These are phyloP conservation scores for Zoanthus gigantus DNA, from an alignment of 92 coral and sea anemone species.

Conservation along the genomic window DNA sequence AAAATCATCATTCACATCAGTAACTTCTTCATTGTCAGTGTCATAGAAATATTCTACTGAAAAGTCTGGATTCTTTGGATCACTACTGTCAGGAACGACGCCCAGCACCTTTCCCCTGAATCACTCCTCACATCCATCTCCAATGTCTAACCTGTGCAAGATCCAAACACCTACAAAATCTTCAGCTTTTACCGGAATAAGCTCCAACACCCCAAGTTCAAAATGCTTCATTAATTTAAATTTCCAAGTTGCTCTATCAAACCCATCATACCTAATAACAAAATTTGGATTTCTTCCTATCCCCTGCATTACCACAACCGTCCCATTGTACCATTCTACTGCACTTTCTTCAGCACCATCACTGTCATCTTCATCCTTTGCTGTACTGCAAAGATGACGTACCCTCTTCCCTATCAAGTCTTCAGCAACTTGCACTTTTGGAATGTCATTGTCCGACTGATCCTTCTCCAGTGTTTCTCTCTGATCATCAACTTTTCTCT, in stretches of 20 bases:
- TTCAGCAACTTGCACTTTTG: constrained; percentile 33
- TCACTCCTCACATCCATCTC: constrained; percentile 32
- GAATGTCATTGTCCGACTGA: constrained; percentile 15
- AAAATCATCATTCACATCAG: constrained; percentile 31
- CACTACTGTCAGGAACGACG: constrained; percentile 41
- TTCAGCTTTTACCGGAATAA: constrained; percentile 20
- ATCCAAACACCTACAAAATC: constrained; percentile 35
- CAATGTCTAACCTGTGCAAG: constrained; percentile 30
- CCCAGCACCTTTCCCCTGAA: constrained; percentile 38
- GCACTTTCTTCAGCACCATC: constrained; percentile 28
- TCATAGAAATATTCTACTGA: constrained; percentile 27
- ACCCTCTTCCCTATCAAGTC: constrained; percentile 37
- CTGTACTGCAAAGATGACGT: constrained; percentile 23
- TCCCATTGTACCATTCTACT: constrained; percentile 36
- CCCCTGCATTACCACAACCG: constrained; percentile 31
- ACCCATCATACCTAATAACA: constrained; percentile 30
- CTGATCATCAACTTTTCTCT: constrained; percentile 9
- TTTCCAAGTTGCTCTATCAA: constrained; percentile 23
- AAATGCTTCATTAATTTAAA: constrained; percentile 35
- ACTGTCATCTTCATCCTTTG: constrained; percentile 27
- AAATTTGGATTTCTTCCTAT: constrained; percentile 34
- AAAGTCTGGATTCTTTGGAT: constrained; percentile 28
- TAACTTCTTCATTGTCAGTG: constrained; percentile 38
- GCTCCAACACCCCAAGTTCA: constrained; percentile 30
- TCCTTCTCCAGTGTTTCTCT: constrained; percentile 33